Percentiles rank a stretch among this genome's conserved stretches.
Conservation (phyloP, 2,113 vertebrate species). For the Melanerpes formicivorus region DNA sequence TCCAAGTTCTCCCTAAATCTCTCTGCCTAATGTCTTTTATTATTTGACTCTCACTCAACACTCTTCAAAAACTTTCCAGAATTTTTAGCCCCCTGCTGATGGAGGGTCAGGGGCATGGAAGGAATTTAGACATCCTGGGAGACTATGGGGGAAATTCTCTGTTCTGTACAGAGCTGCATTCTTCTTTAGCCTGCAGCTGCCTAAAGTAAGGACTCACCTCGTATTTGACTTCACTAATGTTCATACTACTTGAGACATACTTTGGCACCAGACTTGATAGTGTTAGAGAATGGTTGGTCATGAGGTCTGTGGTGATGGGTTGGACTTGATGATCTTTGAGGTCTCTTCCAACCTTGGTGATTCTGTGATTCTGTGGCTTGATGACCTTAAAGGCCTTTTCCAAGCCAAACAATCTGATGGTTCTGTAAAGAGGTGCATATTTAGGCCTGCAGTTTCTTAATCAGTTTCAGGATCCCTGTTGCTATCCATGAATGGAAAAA, state of each 20-base stretch:
- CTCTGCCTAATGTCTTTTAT: not conserved
- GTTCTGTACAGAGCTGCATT: not conserved
- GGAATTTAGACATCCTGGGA: rapidly evolving
- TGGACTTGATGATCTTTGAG: too few relatives aligned
- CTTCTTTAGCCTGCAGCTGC: not conserved
- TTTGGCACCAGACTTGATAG: too few relatives aligned
- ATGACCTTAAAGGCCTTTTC: too few relatives aligned
- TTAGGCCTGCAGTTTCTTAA: not conserved
- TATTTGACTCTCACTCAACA: not conserved
- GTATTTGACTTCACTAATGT: not conserved
- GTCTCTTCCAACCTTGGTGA: too few relatives aligned
- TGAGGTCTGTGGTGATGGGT: too few relatives aligned
- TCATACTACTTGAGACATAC: not conserved
- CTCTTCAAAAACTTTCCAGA: not conserved
- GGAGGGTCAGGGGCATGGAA: not conserved
- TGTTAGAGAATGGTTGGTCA: too few relatives aligned
- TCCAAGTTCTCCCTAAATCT: not conserved
- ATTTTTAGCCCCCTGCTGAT: not conserved
- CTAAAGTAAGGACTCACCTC: not conserved
- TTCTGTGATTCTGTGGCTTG: too few relatives aligned
- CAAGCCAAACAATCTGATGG: too few relatives aligned
- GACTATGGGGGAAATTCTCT: not conserved
- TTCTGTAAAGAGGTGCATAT: not conserved
- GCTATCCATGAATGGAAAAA: too few relatives aligned
- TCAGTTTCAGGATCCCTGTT: not conserved